Base-by-base conservation (phyloP, 2,888 invertebrate genomes). In the Heterodera filipjevi region DNA sequence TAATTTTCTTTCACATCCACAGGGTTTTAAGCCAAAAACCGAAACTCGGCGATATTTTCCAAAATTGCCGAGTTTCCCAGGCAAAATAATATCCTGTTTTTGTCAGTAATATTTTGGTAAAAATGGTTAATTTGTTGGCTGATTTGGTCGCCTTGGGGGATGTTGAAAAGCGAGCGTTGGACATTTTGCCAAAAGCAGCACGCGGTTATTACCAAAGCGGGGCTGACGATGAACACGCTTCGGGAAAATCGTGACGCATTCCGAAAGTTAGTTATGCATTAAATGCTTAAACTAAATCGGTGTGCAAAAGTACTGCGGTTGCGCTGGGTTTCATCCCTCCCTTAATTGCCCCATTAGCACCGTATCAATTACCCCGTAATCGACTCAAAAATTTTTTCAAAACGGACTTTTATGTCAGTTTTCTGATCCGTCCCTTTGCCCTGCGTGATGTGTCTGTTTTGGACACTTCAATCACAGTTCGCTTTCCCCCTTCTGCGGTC, bases 361-460 rank as follows among this genome's bases (percentile, higher is more conserved):
- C n/a, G n/a, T n/a, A n/a, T n/a, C n/a, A n/a, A n/a, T n/a, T n/a
- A n/a, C n/a, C n/a, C n/a, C n/a, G n/a, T n/a, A n/a, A n/a, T n/a
- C n/a, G n/a, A n/a, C n/a, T n/a, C n/a, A n/a, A n/a, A n/a, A n/a
- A n/a, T n/a, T n/a, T n/a, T n/a, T n/a, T n/a, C n/a, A n/a, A n/a
- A n/a, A n/a, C n/a, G n/a, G n/a, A n/a, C n/a, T n/a, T n/a, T n/a
- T n/a, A n/a, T n/a, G n/a, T 87, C 88, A 94, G 94, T 87, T 92
- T 93, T 83, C 92, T 93, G 72, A 93, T 95, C 84, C 92, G 93
- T 27, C 95, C 95, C 8, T 92, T 93, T 89, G 93, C 93, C 86
- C 90, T 96, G 81, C 91, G 93, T 71, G 93, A 95, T 89, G 94
- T 95, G 2, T 92, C 93, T 0, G 90, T 91, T 30, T 90, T 93